These are phyloP conservation scores for Pinna nobilis DNA, from an alignment of 1,140 invertebrate species.

Conservation along the genomic window DNA sequence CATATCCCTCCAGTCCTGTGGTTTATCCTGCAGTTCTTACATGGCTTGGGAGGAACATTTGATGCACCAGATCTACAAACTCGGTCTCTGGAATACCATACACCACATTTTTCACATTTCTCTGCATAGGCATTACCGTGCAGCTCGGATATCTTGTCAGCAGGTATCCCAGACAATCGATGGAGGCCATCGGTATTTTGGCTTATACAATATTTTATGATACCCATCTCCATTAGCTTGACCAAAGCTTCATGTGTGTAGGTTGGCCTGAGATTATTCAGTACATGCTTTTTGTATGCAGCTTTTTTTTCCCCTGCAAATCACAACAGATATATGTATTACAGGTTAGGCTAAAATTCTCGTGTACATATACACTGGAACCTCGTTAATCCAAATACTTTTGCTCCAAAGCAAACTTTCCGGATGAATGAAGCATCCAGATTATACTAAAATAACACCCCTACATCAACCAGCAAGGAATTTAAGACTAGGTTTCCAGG, in stretches of 20 bases:
- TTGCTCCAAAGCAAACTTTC: no score
- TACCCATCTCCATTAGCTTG: constrained; percentile 56
- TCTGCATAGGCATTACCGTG: constrained; percentile 83
- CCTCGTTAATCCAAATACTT: no score
- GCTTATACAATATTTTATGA: constrained; percentile 58
- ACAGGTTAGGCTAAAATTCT: neutral
- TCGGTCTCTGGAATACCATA: constrained; percentile 15
- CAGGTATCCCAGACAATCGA: constrained; percentile 87
- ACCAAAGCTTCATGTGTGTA: constrained; percentile 61
- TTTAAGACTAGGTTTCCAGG: no score
- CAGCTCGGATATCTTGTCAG: constrained; percentile 86
- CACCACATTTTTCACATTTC: constrained; percentile 89
- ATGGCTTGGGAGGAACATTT: constrained; percentile 39
- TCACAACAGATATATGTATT: neutral
- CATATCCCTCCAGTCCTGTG: constrained; percentile 50
- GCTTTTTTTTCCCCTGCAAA: neutral
- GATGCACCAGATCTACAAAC: neutral
- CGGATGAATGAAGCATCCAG: no score
- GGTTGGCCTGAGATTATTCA: constrained; percentile 38
- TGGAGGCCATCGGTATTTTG: constrained; percentile 95
- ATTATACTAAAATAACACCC: no score
- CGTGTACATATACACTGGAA: no score
- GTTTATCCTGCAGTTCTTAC: constrained; percentile 44
- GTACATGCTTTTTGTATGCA: neutral
- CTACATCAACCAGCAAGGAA: no score